A percentile compares a stretch with the other conserved stretches of the same genome.
Evolutionary conservation across 2,113 vertebrate genomes (phyloP).

Genomic region (Ameiurus melas): DNA sequence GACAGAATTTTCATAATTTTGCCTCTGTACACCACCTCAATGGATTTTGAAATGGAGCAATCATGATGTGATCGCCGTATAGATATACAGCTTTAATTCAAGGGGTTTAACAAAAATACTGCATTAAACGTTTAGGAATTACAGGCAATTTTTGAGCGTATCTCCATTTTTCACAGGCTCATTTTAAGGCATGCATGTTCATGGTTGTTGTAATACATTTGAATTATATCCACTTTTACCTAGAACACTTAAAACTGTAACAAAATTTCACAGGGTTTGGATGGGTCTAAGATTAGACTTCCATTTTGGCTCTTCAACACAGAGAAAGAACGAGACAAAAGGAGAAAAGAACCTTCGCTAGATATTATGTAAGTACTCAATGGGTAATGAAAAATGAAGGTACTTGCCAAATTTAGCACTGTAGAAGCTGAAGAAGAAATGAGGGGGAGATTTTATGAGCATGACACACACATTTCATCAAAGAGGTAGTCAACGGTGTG

Average conservation of each 20-base stretch:
- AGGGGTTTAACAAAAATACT: too few relatives aligned
- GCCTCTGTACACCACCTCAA: too few relatives aligned
- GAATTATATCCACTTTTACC: conserved; percentile 11
- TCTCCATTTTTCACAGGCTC: too few relatives aligned
- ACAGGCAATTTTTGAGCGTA: too few relatives aligned
- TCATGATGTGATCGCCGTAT: too few relatives aligned
- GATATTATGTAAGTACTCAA: conserved; percentile 40
- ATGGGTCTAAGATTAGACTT: conserved; percentile 16
- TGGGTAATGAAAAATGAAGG: conserved; percentile 42
- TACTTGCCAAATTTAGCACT: conserved; percentile 47
- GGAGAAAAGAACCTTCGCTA: conserved; percentile 6
- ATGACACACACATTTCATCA: conserved; percentile 24
- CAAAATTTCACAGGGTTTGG: background rate
- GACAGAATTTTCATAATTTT: too few relatives aligned
- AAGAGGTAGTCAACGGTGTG: background rate
- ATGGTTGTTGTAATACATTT: conserved; percentile 5
- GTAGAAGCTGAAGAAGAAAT: conserved; percentile 23
- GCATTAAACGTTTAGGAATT: too few relatives aligned
- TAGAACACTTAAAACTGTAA: background rate
- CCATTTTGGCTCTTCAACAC: background rate
- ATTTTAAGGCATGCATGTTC: background rate
- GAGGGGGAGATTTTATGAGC: background rate
- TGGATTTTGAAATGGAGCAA: too few relatives aligned
- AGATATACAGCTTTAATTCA: too few relatives aligned
- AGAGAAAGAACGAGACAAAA: conserved; percentile 4